Evolutionary conservation across 2,888 invertebrate species (phyloP).

Genomic region (Campoplex nolae): DNA sequence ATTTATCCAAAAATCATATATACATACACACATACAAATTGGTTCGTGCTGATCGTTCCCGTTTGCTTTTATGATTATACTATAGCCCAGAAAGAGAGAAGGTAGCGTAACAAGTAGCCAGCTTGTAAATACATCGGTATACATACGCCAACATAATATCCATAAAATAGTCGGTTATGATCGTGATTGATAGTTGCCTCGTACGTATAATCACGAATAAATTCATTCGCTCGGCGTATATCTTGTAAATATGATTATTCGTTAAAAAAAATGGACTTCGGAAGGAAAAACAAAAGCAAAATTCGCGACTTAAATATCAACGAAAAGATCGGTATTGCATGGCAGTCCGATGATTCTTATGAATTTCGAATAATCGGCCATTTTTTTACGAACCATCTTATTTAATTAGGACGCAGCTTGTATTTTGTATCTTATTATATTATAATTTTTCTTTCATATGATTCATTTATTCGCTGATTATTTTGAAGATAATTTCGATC

Average conservation of each 20-base stretch:
- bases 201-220: slow-evolving; percentile 54
- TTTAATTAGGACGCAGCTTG: neutral
- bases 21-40: slow-evolving; percentile 38
- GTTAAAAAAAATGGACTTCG: slow-evolving; percentile 29
- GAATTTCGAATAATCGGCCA: neutral
- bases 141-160: slow-evolving; percentile 57
- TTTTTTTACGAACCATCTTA: neutral
- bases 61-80: slow-evolving; percentile 74
- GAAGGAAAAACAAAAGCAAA: neutral
- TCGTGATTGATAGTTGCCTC: slow-evolving; percentile 58
- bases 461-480: neutral
- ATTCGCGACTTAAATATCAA: neutral
- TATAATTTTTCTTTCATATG: neutral
- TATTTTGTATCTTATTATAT: neutral
- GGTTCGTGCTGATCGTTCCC: slow-evolving; percentile 62
- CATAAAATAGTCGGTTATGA: slow-evolving; percentile 63
- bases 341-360: neutral
- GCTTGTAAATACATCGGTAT: slow-evolving; percentile 57
- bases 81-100: slow-evolving; percentile 13
- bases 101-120: slow-evolving; percentile 60
- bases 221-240: slow-evolving; percentile 41
- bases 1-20: slow-evolving; percentile 73
- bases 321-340: neutral
- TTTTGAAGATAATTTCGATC: neutral
- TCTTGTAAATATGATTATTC: slow-evolving; percentile 47